phyloP scores from a whole-genome alignment of 2,113 vertebrate species.

The Nestor notabilis region DNA sequence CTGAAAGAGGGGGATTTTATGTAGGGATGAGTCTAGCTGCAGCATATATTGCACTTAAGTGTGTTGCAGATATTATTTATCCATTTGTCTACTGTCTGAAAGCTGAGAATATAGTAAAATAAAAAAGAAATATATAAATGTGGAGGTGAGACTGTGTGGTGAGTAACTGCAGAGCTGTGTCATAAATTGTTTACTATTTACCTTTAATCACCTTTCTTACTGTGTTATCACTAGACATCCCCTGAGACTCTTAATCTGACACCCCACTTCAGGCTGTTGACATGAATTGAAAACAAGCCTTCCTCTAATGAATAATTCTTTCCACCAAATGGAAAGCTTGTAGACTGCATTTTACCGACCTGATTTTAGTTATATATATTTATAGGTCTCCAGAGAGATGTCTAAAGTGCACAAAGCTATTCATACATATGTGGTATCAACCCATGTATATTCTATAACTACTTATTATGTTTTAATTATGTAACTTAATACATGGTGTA shows the following conservation, averaged over 20 bases:
- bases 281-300: background rate
- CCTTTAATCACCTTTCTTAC: constrained; percentile 10
- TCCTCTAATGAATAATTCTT: constrained; percentile 15
- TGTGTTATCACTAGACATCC: background rate
- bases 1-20: background rate
- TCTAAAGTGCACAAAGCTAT: background rate
- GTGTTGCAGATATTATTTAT: background rate
- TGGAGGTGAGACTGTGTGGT: background rate
- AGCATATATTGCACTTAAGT: background rate
- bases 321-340: background rate
- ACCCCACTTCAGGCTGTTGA: background rate
- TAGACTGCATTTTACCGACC: background rate
- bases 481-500: background rate
- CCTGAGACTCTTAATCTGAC: background rate
- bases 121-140: background rate
- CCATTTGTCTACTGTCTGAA: background rate
- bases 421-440: background rate
- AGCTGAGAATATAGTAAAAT: background rate
- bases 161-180: background rate
- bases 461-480: background rate
- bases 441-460: background rate
- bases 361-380: constrained; percentile 3
- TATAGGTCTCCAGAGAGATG: background rate
- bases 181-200: background rate
- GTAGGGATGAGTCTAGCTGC: background rate